Evolutionary conservation across 1,140 invertebrate species (phyloP).

Genomic region (Macrotrachela quadricornifera): DNA sequence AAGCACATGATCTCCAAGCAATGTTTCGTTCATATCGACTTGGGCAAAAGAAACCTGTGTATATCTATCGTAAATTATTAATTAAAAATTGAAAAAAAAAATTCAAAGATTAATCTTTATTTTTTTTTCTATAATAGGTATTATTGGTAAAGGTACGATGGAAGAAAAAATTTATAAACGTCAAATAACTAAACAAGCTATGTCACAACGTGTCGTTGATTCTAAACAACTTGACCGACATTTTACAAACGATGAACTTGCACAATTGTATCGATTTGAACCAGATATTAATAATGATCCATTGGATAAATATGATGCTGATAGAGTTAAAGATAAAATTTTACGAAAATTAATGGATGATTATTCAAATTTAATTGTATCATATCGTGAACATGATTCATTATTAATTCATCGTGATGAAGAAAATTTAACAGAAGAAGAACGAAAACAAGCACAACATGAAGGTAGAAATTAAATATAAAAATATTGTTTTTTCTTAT

Average conservation of each 20-base stretch:
- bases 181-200: constrained; percentile 73
- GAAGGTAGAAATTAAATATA: no score
- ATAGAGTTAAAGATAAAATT: constrained; percentile 44
- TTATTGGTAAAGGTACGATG: constrained; percentile 74
- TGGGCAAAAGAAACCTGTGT: constrained; percentile 65
- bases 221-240: constrained; percentile 88
- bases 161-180: constrained; percentile 95
- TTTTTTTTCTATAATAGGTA: constrained; percentile 27
- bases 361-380: constrained; percentile 45
- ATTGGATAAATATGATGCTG: constrained; percentile 32
- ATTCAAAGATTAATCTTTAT: no score
- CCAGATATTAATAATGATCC: constrained; percentile 17
- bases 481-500: no score
- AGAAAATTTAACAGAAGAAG: constrained; percentile 6
- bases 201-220: constrained; percentile 79
- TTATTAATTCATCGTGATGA: constrained; percentile 42
- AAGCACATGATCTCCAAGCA: constrained; percentile 81
- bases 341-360: constrained; percentile 59
- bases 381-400: constrained; percentile 79
- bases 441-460: not conserved
- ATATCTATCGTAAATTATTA: constrained; percentile 61
- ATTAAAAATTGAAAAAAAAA: constrained; percentile 34
- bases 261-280: constrained; percentile 59
- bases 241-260: constrained; percentile 64
- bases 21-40: constrained; percentile 84